Percentiles rank a stretch among this genome's conserved stretches.
Evolutionary conservation across 2,888 invertebrate species (phyloP).

Genomic region (Aricia artaxerxes): DNA sequence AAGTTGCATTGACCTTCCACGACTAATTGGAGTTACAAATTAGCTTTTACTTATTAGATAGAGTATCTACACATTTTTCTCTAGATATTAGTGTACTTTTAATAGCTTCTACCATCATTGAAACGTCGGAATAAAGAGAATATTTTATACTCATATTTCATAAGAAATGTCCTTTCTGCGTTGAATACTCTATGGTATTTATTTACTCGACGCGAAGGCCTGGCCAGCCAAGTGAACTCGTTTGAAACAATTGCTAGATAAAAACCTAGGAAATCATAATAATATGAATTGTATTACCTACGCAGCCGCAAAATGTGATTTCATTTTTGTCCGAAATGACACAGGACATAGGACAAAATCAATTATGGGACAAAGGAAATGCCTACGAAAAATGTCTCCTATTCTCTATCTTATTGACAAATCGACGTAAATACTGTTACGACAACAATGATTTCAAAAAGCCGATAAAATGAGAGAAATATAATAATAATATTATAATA

Average conservation of each 20-base stretch:
- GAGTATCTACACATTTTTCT: not conserved
- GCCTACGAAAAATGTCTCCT: not conserved
- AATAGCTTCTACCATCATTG: not conserved
- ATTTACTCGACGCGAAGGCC: conserved; percentile 8
- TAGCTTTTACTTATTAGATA: not conserved
- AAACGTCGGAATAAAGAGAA: not conserved
- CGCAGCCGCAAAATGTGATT: not conserved
- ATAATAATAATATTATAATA: not conserved
- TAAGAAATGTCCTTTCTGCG: not conserved
- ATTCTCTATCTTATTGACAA: conserved; percentile 1
- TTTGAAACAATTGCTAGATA: conserved; percentile 20
- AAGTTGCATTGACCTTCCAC: not conserved
- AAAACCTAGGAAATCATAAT: conserved; percentile 26
- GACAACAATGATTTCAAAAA: not conserved
- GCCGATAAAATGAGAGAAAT: not conserved
- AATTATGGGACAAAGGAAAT: not conserved
- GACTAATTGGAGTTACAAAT: not conserved
- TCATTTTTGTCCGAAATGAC: conserved; percentile 23
- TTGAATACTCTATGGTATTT: not conserved
- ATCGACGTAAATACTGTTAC: not conserved
- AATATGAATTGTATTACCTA: conserved; percentile 21
- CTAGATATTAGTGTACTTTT: not conserved
- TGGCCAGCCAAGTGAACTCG: conserved; percentile 25
- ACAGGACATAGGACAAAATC: not conserved
- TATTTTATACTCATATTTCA: not conserved